phyloP scores from a whole-genome alignment of 2,888 invertebrate genomes.

The Hermaeophaga mercurialis region DNA sequence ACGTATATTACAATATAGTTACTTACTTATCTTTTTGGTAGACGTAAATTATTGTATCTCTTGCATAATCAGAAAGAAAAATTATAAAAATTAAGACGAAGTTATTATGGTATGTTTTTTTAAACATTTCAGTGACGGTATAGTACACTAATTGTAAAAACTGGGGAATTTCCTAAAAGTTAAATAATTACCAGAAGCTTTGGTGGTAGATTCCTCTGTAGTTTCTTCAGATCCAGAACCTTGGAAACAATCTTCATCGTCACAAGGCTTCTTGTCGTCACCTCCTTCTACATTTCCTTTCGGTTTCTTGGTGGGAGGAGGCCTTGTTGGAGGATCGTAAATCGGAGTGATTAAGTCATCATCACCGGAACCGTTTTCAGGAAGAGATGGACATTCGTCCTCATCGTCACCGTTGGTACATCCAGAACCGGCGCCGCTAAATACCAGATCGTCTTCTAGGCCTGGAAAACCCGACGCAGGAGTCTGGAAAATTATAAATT shows the following conservation, averaged over 20 bases:
- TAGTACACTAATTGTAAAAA: no score
- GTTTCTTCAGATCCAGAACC: constrained; percentile 80
- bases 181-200: constrained; percentile 61
- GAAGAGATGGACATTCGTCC: constrained; percentile 85
- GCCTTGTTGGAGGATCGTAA: constrained; percentile 81
- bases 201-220: constrained; percentile 66
- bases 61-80: no score
- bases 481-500: constrained; percentile 65
- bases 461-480: constrained; percentile 81
- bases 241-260: constrained; percentile 88
- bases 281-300: constrained; percentile 36
- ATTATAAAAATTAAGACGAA: no score
- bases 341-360: constrained; percentile 94
- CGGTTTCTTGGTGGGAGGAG: constrained; percentile 65
- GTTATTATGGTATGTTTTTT: no score
- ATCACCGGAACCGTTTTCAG: constrained; percentile 78
- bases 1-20: no score
- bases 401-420: constrained; percentile 90
- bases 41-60: no score
- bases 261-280: constrained; percentile 55
- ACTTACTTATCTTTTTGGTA: no score
- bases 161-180: no score
- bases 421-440: constrained; percentile 90
- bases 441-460: constrained; percentile 86
- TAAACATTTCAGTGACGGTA: no score